Percentiles rank a stretch among this genome's conserved stretches.
phyloP scores from a whole-genome alignment of 37 sponge, comb jelly and placozoan genomes.

The Hormiphora californensis region DNA sequence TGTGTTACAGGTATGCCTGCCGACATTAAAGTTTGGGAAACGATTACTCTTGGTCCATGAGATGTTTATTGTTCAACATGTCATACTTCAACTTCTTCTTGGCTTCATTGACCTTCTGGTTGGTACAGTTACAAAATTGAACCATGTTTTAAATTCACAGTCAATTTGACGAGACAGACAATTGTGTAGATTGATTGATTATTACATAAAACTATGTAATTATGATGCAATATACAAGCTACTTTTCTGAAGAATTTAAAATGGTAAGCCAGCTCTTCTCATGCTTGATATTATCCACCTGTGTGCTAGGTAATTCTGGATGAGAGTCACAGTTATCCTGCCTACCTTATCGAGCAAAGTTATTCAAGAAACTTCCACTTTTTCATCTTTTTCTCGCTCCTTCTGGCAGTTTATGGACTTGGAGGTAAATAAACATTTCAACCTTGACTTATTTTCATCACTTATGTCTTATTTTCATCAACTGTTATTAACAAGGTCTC shows the following conservation, averaged over 20 bases:
- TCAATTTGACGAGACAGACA: too few relatives aligned
- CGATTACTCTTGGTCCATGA: neutral
- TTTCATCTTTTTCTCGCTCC: neutral
- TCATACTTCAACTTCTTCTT: neutral
- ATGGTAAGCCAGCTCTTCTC: too few relatives aligned
- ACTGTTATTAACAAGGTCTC: neutral
- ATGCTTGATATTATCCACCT: too few relatives aligned
- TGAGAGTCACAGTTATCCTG: neutral
- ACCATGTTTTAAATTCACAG: too few relatives aligned
- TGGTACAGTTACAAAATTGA: neutral
- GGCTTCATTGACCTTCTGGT: neutral
- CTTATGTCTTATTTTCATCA: too few relatives aligned
- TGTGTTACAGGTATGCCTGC: neutral
- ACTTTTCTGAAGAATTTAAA: too few relatives aligned
- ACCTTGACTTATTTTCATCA: too few relatives aligned
- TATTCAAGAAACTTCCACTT: neutral
- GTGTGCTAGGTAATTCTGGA: neutral
- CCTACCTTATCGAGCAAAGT: neutral
- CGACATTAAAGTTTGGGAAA: neutral
- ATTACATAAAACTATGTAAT: too few relatives aligned
- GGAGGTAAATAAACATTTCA: too few relatives aligned
- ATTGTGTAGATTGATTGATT: too few relatives aligned
- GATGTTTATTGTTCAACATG: neutral
- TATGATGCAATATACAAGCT: too few relatives aligned
- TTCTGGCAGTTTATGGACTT: conserved; percentile 6